phyloP scores from a whole-genome alignment of 2,113 vertebrate species.

The Speoplatyrhinus poulsoni region DNA sequence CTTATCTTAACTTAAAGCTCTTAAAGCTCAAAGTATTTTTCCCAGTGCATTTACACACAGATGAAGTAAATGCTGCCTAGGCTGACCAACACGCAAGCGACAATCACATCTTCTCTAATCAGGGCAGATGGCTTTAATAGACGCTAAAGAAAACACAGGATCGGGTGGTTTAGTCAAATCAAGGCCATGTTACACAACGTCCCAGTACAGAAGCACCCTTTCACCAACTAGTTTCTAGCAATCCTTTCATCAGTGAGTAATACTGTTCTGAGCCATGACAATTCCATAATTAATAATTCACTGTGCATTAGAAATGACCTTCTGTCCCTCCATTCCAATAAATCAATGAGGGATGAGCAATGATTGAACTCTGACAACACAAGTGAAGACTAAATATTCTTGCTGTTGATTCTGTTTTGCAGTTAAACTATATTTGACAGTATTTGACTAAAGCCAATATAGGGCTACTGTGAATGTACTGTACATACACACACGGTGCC shows the following conservation, averaged over 20 bases:
- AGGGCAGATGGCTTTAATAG: slow-evolving; percentile 2
- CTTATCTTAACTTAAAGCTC: no score
- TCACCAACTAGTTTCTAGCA: slow-evolving; percentile 42
- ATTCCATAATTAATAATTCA: slow-evolving; percentile 68
- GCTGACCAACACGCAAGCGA: neutral
- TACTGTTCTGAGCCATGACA: slow-evolving; percentile 35
- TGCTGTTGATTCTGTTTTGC: no score
- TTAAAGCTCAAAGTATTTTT: no score
- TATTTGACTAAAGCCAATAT: neutral
- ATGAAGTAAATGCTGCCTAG: no score
- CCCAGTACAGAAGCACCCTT: neutral
- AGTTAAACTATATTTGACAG: neutral
- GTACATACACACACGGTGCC: neutral
- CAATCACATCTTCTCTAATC: slow-evolving; percentile 15
- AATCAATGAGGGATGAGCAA: slow-evolving; percentile 35
- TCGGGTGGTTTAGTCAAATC: neutral
- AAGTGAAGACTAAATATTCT: neutral
- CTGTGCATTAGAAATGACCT: slow-evolving; percentile 14
- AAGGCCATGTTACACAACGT: slow-evolving; percentile 12
- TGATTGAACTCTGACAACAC: slow-evolving; percentile 39
- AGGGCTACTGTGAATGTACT: neutral
- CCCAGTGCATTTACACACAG: no score
- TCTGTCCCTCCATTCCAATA: no score
- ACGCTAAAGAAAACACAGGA: no score
- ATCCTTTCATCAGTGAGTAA: slow-evolving; percentile 61